Evolutionary conservation across 1,140 invertebrate species (phyloP).

Genomic region (Drosophila saltans): DNA sequence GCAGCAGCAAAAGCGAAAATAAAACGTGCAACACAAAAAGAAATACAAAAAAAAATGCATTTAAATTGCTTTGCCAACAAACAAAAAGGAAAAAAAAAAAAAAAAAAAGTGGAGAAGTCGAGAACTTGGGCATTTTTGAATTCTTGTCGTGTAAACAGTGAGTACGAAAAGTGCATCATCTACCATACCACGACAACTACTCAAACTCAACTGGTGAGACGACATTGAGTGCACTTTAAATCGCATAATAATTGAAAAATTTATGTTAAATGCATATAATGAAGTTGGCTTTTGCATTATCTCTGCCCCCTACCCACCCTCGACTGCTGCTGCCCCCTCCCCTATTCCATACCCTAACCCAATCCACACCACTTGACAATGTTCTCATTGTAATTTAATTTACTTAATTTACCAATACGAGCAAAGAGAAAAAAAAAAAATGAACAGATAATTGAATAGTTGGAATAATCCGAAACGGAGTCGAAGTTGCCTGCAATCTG

Average conservation of each 20-base stretch:
- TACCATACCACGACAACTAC: constrained; percentile 17
- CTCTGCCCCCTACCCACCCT: background rate
- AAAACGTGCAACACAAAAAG: constrained; percentile 17
- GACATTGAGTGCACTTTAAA: constrained; percentile 66
- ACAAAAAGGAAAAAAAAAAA: too few relatives aligned
- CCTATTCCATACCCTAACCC: constrained; percentile 20
- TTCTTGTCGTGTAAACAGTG: constrained; percentile 44
- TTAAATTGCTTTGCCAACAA: constrained; percentile 47
- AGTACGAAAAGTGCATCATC: constrained; percentile 44
- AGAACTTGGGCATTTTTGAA: constrained; percentile 39
- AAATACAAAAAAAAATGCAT: constrained; percentile 56
- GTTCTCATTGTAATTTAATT: constrained; percentile 78
- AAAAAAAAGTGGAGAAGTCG: background rate
- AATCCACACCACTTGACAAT: constrained; percentile 51
- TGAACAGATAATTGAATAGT: constrained; percentile 24
- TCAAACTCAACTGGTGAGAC: background rate
- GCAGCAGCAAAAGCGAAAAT: constrained; percentile 32
- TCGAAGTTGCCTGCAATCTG: constrained; percentile 19
- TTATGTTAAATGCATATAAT: constrained; percentile 78
- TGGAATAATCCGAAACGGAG: constrained; percentile 42
- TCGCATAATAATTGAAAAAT: constrained; percentile 80
- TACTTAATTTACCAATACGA: constrained; percentile 60
- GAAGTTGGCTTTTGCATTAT: constrained; percentile 43
- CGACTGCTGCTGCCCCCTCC: background rate
- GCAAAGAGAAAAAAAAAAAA: constrained; percentile 23